Base-by-base conservation (phyloP, 2,113 vertebrate genomes). In the Pao palembangensis region DNA sequence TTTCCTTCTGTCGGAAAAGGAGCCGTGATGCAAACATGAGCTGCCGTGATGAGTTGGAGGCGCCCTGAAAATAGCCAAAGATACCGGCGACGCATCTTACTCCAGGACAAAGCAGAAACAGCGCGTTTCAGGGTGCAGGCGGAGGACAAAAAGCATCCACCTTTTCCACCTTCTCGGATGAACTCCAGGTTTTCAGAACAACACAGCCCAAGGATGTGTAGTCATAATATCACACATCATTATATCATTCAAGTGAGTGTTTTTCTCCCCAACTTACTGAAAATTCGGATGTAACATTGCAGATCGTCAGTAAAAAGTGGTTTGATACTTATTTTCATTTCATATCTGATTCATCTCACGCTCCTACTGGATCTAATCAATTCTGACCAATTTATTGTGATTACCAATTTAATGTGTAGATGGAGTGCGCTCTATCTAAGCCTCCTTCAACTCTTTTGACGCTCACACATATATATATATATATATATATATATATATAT, bases 61-160 rank as follows among this genome's bases (percentile, higher is more conserved):
- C 44, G 58, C 42, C 52, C 54, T 83, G 85, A 88, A 78, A 75
- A 81, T 80, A 61, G 81, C 82, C 83, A 87, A 83, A 86, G 42
- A 73, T 71, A 20, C 64, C 64, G 6, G 76, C 71, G 53, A 75
- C 73, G 60, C 69, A 64, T 54, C 64, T 59, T 55, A 34, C 51
- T 69, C 61, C 57, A 64, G 38, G 73, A 70, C 51, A 69, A 76
- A 81, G 61, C 46, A 58, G 51, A 78, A 18, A 75, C 75, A 73
- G 19, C 2, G 68, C 34, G 2, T 48, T 57, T 55, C 25, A 59
- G 56, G 73, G 70, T 59, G 67, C 69, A 70, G 75, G 66, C 55
- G 44, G 21, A 78, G 75, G 81, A 79, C 73, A 85, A 74, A 21
- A 81, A 66, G 74, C 64, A 52, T 76, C 68, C 67, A 57, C 64